Percentiles rank a stretch among this genome's conserved stretches.
These are phyloP conservation scores for Stenopsyche tienmushanensis DNA, from an alignment of 1,140 invertebrate species.

Conservation along the genomic window DNA sequence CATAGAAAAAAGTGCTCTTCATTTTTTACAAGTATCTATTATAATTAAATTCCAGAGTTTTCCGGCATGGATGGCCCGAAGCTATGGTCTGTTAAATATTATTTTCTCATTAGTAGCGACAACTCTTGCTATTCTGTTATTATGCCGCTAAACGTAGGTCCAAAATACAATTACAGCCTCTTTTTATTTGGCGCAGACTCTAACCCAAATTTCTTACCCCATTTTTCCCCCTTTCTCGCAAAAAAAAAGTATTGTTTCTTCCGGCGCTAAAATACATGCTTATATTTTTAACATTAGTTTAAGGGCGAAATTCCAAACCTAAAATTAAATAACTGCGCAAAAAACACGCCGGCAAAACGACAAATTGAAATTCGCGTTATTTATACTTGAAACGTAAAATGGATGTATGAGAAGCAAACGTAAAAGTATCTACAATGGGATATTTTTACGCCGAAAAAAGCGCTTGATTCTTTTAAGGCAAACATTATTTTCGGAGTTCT, in stretches of 20 bases:
- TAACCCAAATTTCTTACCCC: neutral
- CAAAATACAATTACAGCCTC: slow-evolving; percentile 24
- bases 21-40: too few relatives aligned
- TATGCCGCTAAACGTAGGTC: slow-evolving; percentile 22
- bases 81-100: slow-evolving; percentile 27
- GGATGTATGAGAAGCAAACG: neutral
- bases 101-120: slow-evolving; percentile 35
- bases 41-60: neutral
- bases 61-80: too few relatives aligned
- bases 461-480: neutral
- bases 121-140: slow-evolving; percentile 29
- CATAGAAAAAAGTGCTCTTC: neutral
- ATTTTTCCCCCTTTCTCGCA: neutral
- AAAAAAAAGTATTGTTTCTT: too few relatives aligned
- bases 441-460: neutral
- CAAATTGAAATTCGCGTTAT: neutral
- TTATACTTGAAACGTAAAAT: neutral
- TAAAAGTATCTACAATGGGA: neutral
- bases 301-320: too few relatives aligned
- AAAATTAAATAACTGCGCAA: neutral
- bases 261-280: too few relatives aligned
- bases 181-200: neutral
- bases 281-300: too few relatives aligned
- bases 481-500: neutral
- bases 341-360: too few relatives aligned